Evolutionary conservation across 2,888 invertebrate species (phyloP).

Genomic region (Cephus pygmeus): DNA sequence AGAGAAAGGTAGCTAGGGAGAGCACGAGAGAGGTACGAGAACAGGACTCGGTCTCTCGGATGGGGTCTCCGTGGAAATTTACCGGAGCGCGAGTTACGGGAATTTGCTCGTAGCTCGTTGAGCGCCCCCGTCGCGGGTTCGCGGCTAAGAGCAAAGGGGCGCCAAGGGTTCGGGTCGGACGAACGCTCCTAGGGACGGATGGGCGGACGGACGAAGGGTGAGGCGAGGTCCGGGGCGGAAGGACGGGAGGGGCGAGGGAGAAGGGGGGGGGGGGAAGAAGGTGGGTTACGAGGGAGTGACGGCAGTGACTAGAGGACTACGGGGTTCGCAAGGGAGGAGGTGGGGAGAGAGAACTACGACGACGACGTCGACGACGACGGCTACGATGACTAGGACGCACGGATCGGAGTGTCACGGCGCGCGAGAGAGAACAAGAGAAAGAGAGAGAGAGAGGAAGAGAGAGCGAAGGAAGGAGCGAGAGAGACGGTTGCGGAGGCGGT

Average conservation of each 20-base stretch:
- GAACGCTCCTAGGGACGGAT: conserved; percentile 24
- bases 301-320: conserved; percentile 17
- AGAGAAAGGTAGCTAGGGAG: conserved; percentile 1
- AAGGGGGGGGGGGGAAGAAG: conserved; percentile 53
- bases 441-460: conserved; percentile 17
- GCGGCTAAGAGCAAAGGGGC: conserved; percentile 57
- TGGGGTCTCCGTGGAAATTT: conserved; percentile 51
- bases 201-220: conserved; percentile 27
- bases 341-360: conserved; percentile 26
- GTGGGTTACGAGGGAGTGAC: conserved; percentile 26
- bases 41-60: conserved; percentile 14
- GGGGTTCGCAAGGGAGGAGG: conserved; percentile 21
- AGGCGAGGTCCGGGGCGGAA: conserved; percentile 21
- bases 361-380: conserved; percentile 29
- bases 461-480: conserved; percentile 14
- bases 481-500: conserved; percentile 26
- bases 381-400: conserved; percentile 36
- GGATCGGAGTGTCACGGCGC: conserved; percentile 57
- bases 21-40: conserved; percentile 8
- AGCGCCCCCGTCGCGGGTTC: conserved; percentile 37
- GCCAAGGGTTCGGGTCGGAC: conserved; percentile 53
- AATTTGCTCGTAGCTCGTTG: conserved; percentile 53
- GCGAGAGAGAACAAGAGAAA: conserved; percentile 21
- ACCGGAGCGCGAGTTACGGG: conserved; percentile 60
- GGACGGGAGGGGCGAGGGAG: conserved; percentile 19